Evolutionary conservation across 2,888 invertebrate species (phyloP).

Genomic region (Sthenelais limicola): DNA sequence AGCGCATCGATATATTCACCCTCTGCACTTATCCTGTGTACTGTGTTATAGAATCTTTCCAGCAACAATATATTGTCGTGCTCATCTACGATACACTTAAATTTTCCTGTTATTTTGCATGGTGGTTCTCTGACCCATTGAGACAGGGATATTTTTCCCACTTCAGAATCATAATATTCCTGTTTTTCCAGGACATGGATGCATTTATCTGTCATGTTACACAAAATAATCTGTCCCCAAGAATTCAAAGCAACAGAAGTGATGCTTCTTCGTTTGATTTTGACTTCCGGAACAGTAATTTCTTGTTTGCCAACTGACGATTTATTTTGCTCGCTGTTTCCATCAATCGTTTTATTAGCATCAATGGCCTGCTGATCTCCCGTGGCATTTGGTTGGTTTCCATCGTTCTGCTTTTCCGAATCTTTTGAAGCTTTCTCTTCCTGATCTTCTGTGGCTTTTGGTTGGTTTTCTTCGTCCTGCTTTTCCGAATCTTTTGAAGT

Average conservation of each 20-base stretch:
- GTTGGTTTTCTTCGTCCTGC: no score
- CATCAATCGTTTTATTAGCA: neutral
- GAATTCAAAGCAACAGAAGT: slow-evolving; percentile 10
- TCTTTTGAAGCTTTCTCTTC: neutral
- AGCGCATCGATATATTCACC: neutral
- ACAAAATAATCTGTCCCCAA: slow-evolving; percentile 6
- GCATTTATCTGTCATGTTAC: neutral
- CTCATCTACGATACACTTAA: slow-evolving; percentile 21
- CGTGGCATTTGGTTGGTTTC: neutral
- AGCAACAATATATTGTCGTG: slow-evolving; percentile 13
- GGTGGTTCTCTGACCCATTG: neutral
- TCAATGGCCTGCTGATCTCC: neutral
- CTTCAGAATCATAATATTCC: slow-evolving; percentile 14
- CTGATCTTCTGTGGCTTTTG: no score
- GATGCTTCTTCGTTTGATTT: neutral
- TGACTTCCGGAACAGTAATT: neutral
- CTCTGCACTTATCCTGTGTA: neutral
- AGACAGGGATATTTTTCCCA: neutral
- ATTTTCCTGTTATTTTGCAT: neutral
- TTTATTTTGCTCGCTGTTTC: neutral
- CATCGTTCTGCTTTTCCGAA: neutral
- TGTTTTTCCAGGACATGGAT: slow-evolving; percentile 1
- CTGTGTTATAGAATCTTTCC: neutral
- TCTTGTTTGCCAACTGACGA: neutral
- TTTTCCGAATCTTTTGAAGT: neutral